Evolutionary conservation across 2,888 invertebrate genomes (phyloP).

Genomic region (Ypsolopha sequella): DNA sequence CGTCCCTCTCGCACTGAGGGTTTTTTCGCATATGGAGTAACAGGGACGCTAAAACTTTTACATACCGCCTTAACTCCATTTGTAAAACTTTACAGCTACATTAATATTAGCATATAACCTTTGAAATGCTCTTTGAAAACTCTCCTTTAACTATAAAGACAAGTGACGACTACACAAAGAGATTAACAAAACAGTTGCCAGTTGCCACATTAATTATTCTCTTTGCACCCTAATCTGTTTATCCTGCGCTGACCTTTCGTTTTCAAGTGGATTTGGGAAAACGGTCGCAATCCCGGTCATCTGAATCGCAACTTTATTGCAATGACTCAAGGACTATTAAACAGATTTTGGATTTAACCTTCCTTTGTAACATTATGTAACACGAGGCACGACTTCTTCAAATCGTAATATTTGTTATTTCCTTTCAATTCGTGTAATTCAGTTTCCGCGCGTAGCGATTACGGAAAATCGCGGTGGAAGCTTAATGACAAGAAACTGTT

Average conservation of each 20-base stretch:
- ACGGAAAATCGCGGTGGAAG: slow-evolving; percentile 1
- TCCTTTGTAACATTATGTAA: slow-evolving; percentile 2
- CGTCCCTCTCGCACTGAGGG: no score
- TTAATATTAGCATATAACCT: no score
- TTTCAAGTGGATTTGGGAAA: slow-evolving; percentile 13
- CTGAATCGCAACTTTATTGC: background rate
- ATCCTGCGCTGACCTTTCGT: slow-evolving; percentile 26
- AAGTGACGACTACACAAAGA: no score
- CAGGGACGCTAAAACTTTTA: no score
- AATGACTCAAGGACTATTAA: background rate
- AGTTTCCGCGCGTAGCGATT: background rate
- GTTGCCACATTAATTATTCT: slow-evolving; percentile 31
- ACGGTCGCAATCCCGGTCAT: background rate
- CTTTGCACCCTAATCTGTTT: slow-evolving; percentile 29
- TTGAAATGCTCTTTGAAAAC: no score
- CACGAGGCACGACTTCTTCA: background rate
- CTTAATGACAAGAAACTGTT: slow-evolving; percentile 4
- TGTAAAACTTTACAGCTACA: no score
- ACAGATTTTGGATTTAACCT: slow-evolving; percentile 1
- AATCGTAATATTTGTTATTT: no score
- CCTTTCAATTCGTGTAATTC: background rate
- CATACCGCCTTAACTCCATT: no score
- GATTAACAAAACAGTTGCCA: slow-evolving; percentile 13
- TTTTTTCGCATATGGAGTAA: no score
- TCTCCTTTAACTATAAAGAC: no score